A percentile compares a stretch with the other conserved stretches of the same genome.
Evolutionary conservation across 2,113 vertebrate species (phyloP).

Genomic region (Ailurus styani): DNA sequence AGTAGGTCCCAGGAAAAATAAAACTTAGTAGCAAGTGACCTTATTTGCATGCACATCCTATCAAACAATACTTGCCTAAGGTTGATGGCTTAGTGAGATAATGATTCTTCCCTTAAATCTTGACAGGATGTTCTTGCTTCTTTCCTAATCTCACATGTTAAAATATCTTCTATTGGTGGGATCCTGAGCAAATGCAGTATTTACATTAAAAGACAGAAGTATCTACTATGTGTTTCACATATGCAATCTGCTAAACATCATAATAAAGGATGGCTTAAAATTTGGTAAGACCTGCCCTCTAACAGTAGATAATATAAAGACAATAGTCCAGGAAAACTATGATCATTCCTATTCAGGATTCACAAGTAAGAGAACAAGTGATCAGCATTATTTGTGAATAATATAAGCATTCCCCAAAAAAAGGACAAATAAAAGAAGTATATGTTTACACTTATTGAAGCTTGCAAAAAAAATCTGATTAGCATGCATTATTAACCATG

Average conservation of each 20-base stretch:
- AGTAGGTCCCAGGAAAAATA: conserved; percentile 25
- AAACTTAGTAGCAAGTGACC: conserved; percentile 54
- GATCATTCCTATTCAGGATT: conserved; percentile 16
- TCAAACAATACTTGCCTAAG: not conserved
- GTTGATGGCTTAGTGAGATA: conserved; percentile 65
- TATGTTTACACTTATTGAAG: not conserved
- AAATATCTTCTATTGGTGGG: conserved; percentile 65
- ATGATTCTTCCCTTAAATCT: conserved; percentile 57
- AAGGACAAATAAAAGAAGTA: not conserved
- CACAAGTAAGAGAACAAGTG: conserved; percentile 47
- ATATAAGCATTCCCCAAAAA: conserved; percentile 18
- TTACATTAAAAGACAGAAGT: conserved; percentile 34
- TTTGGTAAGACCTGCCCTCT: conserved; percentile 33
- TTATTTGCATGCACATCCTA: conserved; percentile 43
- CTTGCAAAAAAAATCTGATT: not conserved
- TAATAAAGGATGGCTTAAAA: conserved; percentile 44
- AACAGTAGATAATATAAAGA: conserved; percentile 26
- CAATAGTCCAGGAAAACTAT: not conserved
- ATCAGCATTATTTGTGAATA: conserved; percentile 60
- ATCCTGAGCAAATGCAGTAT: conserved; percentile 39
- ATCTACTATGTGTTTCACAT: conserved; percentile 50
- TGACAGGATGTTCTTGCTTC: conserved; percentile 65
- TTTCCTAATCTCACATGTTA: conserved; percentile 51
- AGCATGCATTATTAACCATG: not conserved
- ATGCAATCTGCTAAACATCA: conserved; percentile 65